phyloP scores from a whole-genome alignment of 2,888 invertebrate genomes.

The Mesorhabditis sp. region DNA sequence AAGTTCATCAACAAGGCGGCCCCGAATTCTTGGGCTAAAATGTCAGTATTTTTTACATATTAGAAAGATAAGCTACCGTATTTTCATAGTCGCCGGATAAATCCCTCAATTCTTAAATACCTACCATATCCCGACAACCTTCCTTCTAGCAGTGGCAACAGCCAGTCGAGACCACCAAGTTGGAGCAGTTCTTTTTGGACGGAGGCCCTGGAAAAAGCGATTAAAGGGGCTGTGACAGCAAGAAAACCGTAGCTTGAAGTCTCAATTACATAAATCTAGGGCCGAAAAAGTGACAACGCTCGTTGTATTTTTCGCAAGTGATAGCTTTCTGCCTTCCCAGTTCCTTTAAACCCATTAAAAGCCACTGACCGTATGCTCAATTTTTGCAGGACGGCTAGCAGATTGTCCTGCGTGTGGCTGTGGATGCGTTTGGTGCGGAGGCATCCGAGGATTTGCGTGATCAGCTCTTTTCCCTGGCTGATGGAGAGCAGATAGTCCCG shows the following conservation, averaged over 20 bases:
- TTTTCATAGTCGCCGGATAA: no score
- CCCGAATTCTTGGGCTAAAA: slow-evolving; percentile 3
- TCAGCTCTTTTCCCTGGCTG: background rate
- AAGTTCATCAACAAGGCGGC: slow-evolving; percentile 1
- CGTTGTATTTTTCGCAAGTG: background rate
- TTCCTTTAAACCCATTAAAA: background rate
- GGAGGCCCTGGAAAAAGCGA: background rate
- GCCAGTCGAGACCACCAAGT: background rate
- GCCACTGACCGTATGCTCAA: slow-evolving; percentile 3
- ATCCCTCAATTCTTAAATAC: background rate
- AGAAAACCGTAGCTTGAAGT: background rate
- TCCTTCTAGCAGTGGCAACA: background rate
- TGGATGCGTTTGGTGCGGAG: background rate
- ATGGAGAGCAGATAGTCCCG: background rate
- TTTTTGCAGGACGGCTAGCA: background rate
- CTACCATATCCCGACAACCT: background rate
- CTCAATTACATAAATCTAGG: no score
- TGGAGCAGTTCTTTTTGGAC: background rate
- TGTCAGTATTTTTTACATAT: no score
- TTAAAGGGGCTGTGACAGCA: background rate
- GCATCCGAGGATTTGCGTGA: background rate
- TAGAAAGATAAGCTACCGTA: no score
- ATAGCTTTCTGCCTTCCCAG: background rate
- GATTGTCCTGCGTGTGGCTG: background rate
- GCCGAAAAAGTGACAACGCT: no score